Percentiles rank a stretch among this genome's conserved stretches.
Evolutionary conservation across 2,888 invertebrate species (phyloP).

Genomic region (Gonocerus acuteangulatus): DNA sequence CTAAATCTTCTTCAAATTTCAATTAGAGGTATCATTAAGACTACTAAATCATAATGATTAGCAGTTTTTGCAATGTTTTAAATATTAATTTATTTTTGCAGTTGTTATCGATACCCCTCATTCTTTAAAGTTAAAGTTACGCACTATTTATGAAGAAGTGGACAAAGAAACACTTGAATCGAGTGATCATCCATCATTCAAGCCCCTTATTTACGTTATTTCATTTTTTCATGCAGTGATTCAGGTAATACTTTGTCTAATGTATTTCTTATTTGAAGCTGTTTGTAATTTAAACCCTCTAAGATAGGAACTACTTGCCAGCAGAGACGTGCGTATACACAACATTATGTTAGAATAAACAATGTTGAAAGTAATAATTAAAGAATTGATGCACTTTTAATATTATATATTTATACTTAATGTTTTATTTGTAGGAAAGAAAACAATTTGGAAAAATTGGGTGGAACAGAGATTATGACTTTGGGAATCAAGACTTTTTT

Average conservation of each 20-base stretch:
- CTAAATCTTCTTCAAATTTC: no score
- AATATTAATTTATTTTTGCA: constrained; percentile 46
- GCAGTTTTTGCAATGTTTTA: neutral
- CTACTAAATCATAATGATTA: no score
- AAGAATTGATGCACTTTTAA: no score
- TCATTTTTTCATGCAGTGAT: constrained; percentile 92
- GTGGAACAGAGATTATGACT: constrained; percentile 90
- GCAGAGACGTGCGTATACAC: no score
- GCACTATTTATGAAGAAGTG: constrained; percentile 83
- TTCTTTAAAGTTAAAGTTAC: constrained; percentile 77
- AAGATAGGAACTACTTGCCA: no score
- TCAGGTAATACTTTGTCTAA: no score
- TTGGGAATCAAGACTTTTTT: constrained; percentile 85
- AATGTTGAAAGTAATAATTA: no score
- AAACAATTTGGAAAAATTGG: constrained; percentile 90
- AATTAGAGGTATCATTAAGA: no score
- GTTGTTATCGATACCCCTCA: constrained; percentile 91
- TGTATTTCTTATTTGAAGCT: no score
- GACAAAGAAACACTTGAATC: constrained; percentile 60
- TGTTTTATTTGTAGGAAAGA: constrained; percentile 57
- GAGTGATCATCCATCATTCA: constrained; percentile 69
- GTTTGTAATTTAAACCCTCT: no score
- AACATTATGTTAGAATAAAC: no score
- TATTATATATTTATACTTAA: no score
- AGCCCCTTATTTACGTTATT: constrained; percentile 73